Evolutionary conservation across 1,140 invertebrate genomes (phyloP), one percentile per base, ranked within the genome.

Genomic region (Cephus cinctus): DNA sequence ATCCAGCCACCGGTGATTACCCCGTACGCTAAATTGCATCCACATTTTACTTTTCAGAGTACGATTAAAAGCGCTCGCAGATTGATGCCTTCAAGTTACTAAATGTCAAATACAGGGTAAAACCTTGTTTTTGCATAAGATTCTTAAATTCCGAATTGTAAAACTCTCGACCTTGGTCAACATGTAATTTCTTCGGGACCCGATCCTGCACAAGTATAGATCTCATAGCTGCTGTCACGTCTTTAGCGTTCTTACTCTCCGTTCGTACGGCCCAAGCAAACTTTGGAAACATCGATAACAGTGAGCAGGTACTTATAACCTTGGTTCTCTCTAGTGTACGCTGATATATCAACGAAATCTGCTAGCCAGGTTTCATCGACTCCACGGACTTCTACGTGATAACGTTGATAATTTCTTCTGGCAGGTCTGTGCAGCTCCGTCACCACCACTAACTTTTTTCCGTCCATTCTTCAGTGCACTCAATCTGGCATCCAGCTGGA

Each of bases 271-370:
- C 66, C 67, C 67, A 80, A 15, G 71, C 69, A 57, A 59, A 73
- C 64, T 78, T 80, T 41, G 63, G 66, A 56, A 78, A 78, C 50
- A 59, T 80, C 72, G 44, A 80, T 79, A 4, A 76, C 62, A 16
- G 63, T 70, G 40, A 81, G 51, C 20, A 80, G 57, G 52, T 74
- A 80, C 45, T 68, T 69, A 55, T 58, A 71, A 19, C 63, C 61
- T 31, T 63, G 57, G 63, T 81, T 80, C 32, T 60, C 22, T 52
- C 54, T n/a, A n/a, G n/a, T n/a, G n/a, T n/a, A n/a, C n/a, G n/a
- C n/a, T n/a, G n/a, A n/a, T n/a, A n/a, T n/a, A n/a, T n/a, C n/a
- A n/a, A n/a, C n/a, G n/a, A n/a, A n/a, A n/a, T n/a, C n/a, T n/a
- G n/a, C n/a, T n/a, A n/a, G n/a, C n/a, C n/a, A 40, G 18, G 45